Evolutionary conservation across 2,797 vertebrate species (phyloP).

Genomic region (Picus viridis): DNA sequence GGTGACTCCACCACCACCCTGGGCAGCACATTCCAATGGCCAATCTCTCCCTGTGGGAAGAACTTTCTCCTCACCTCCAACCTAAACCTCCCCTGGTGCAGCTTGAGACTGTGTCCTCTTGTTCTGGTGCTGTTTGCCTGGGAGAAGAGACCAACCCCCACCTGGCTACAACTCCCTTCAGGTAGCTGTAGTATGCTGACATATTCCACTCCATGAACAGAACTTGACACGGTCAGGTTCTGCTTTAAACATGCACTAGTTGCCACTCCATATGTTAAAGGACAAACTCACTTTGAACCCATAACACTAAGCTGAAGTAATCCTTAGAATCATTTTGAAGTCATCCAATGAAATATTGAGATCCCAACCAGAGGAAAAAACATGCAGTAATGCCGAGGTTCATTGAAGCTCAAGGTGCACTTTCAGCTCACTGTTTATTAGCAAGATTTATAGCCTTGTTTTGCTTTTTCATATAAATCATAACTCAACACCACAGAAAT

Average conservation of each 20-base stretch:
- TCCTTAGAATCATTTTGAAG: background rate
- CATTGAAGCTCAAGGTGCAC: background rate
- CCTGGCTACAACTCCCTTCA: no score
- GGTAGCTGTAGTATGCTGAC: background rate
- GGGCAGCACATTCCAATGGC: no score
- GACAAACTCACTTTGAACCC: background rate
- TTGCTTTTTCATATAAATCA: background rate
- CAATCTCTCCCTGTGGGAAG: no score
- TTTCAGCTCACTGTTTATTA: background rate
- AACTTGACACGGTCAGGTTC: background rate
- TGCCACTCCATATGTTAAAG: background rate
- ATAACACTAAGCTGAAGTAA: background rate
- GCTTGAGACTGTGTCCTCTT: no score
- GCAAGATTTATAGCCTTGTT: background rate
- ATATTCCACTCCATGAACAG: background rate
- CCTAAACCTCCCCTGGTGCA: no score
- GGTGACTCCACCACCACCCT: no score
- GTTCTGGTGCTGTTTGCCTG: no score
- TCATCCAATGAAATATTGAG: background rate
- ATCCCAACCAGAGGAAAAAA: background rate
- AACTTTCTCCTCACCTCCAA: no score
- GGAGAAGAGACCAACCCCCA: no score
- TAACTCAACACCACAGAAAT: background rate
- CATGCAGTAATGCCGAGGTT: background rate
- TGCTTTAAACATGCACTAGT: background rate